Evolutionary conservation across 1,140 invertebrate genomes (phyloP), one percentile per base, ranked within the genome.

Genomic region (Pogonomyrmex barbatus): DNA sequence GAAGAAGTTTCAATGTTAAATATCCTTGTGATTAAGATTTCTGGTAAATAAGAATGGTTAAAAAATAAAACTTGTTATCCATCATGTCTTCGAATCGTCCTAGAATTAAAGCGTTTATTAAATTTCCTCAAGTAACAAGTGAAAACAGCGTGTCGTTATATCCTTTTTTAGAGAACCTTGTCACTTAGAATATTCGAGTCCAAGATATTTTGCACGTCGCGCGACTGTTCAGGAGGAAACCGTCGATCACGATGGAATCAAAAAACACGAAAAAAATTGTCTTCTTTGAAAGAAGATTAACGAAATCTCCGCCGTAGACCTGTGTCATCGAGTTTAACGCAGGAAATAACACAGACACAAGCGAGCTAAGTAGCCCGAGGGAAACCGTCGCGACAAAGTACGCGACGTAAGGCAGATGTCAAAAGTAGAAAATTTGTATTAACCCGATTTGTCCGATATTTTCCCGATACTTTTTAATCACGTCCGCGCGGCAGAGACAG

Each of bases 391-490:
- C 30, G 50, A 52, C 58, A 47, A 47, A 65, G 45, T 60, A 63
- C 36, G 24, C 63, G 33, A 54, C n/a, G 8, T 70, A 78, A 58
- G 62, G 45, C 42, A 73, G 30, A 73, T 82, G 42, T 73, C 42
- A 83, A 42, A 70, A 50, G 17, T 47, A 50, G 42, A 60, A 42
- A 73, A 83, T 75, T 83, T 60, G 79, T 83, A 83, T 39, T 75
- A 83, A 83, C 33, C 68, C 47, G 42, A 70, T 60, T 83, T 60
- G 42, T 47, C 30, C 33, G 68, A 83, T 83, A 75, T 83, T 75
- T 83, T 83, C 10, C 68, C 79, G 42, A 83, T 75, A 83, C 54
- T 75, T 75, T 60, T 83, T 83, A 83, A 83, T 83, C 68, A 83
- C 33, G 54, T 60, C 68, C 56, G n/a, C 30, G n/a, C 42, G 56